These are phyloP conservation scores for Scolopax rusticola DNA, from an alignment of 2,797 vertebrate species.

Conservation along the genomic window DNA sequence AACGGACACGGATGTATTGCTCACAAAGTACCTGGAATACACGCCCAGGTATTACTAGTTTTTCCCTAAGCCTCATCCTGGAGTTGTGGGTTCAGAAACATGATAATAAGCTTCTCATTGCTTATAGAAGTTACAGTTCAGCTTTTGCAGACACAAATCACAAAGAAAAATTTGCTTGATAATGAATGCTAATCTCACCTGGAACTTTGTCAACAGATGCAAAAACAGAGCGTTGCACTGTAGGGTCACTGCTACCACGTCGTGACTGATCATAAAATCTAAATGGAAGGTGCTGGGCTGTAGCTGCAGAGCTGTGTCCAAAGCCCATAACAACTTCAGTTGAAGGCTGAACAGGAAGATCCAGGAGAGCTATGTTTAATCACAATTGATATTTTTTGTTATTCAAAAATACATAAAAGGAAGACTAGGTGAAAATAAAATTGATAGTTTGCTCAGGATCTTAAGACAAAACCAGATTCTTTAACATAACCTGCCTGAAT, in stretches of 20 bases:
- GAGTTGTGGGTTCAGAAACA: neutral
- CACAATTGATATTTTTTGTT: conserved; percentile 58
- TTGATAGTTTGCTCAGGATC: neutral
- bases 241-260: conserved; percentile 89
- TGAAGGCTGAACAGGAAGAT: conserved; percentile 87
- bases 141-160: neutral
- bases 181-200: conserved; percentile 80
- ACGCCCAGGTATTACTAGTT: neutral
- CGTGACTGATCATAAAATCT: conserved; percentile 96
- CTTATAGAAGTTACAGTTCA: neutral
- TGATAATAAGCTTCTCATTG: neutral
- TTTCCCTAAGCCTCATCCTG: neutral
- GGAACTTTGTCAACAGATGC: conserved; percentile 97
- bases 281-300: conserved; percentile 90
- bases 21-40: neutral
- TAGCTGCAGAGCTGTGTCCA: conserved; percentile 80
- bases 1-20: neutral
- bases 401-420: conserved; percentile 27
- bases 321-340: conserved; percentile 93
- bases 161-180: neutral
- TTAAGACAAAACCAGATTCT: neutral
- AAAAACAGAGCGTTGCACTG: conserved; percentile 89
- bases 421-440: neutral
- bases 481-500: neutral
- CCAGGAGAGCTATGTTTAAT: conserved; percentile 87